Evolutionary conservation across 2,113 vertebrate species (phyloP), one percentile per base, ranked within the genome.

Genomic region (Colaptes auratus): DNA sequence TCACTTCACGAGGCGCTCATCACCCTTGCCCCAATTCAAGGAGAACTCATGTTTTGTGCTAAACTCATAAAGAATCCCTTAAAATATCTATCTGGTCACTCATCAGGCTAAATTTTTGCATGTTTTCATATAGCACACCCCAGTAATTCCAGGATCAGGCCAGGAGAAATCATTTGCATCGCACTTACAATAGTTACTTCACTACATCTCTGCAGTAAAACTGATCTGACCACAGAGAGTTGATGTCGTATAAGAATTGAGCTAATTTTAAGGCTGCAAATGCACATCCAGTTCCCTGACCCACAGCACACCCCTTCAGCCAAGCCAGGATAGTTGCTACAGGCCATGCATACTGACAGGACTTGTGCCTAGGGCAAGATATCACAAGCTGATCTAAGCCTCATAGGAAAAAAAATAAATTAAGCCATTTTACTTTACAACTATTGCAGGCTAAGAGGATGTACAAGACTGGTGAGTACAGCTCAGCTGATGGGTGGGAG

Each of bases 91-190:
- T 55, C 42, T 36, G 56, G 71, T 55, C 2, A 0, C 65, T 87
- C 74, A 63, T 92, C 55, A 93, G 35, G 15, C 50, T 72, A 33
- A 72, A 79, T 90, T 75, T 77, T 84, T 0, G 0, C 14, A 1
- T 35, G 39, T 35, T 90, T 92, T 86, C n/a, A 14, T 20, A 30
- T 1, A 6, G 53, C 30, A 44, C 35, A 58, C 35, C n/a, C 63
- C 91, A 66, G 74, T 24, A 39, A 56, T 61, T 91, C 93, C 55
- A n/a, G 89, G 89, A 95, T 69, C 50, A 30, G 89, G 66, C 33
- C 23, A 14, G 70, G 12, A 95, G 73, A 67, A 92, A 55, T 27
- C 15, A 84, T 77, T 83, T 92, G 69, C 73, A 36, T 61, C 4
- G 3, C 24, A 18, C 80, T 93, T 74, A 28, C 80, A 50, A 20